Evolutionary conservation across 2,888 invertebrate species (phyloP).

Genomic region (Lathronympha strigana): DNA sequence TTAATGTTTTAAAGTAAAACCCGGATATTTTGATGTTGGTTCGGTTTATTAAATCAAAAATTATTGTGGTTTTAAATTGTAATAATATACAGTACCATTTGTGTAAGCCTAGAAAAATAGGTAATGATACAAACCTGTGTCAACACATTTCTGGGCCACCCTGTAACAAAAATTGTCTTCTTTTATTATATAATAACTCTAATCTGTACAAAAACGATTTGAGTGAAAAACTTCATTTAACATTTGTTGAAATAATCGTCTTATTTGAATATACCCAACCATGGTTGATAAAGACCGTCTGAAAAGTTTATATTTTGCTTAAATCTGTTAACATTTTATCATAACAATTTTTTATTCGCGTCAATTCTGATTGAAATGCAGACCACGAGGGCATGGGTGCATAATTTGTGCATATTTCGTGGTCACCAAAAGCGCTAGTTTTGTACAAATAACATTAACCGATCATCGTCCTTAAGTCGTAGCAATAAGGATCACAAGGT

Average conservation of each 20-base stretch:
- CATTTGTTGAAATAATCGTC: background rate
- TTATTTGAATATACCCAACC: background rate
- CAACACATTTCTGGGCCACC: too few relatives aligned
- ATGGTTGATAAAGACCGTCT: background rate
- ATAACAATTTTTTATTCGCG: slow-evolving; percentile 1
- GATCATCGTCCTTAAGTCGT: too few relatives aligned
- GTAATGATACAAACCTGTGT: too few relatives aligned
- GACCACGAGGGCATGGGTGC: slow-evolving; percentile 36
- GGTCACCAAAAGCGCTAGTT: slow-evolving; percentile 15
- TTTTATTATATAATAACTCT: too few relatives aligned
- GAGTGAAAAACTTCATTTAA: background rate
- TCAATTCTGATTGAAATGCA: slow-evolving; percentile 34
- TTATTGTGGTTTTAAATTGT: too few relatives aligned
- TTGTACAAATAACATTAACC: slow-evolving; percentile 18
- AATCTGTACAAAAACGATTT: background rate
- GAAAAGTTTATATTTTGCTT: slow-evolving; percentile 8
- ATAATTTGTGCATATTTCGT: slow-evolving; percentile 37
- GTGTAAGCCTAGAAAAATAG: too few relatives aligned
- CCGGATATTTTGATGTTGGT: too few relatives aligned
- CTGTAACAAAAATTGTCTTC: too few relatives aligned
- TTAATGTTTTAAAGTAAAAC: too few relatives aligned
- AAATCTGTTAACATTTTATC: slow-evolving; percentile 5
- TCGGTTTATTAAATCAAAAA: too few relatives aligned
- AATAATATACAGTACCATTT: too few relatives aligned
- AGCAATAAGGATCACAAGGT: too few relatives aligned